Conservation (phyloP, 2,113 vertebrate genomes). For the Pelusios castaneus region DNA sequence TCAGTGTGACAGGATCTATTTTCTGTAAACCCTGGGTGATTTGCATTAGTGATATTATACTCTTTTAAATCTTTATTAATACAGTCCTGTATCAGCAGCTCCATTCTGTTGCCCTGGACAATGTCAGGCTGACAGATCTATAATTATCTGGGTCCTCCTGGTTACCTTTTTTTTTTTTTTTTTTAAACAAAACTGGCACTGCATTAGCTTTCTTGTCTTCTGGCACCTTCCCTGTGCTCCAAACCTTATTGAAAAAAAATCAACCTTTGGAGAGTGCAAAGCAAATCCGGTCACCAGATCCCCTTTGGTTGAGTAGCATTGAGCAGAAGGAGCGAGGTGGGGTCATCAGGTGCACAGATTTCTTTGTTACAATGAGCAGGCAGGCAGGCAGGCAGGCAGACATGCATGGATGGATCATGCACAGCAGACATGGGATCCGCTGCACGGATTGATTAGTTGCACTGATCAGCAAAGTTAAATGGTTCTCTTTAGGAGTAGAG, state of each 20-base stretch:
- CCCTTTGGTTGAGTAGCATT: neutral
- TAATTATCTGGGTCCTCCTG: no score
- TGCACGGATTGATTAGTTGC: no score
- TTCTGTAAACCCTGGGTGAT: neutral
- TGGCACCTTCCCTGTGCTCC: neutral
- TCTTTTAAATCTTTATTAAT: neutral
- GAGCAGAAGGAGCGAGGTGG: neutral
- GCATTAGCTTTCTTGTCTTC: neutral
- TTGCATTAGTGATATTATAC: neutral
- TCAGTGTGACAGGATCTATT: no score
- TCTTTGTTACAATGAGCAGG: neutral
- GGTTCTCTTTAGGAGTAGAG: neutral
- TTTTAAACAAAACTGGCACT: neutral
- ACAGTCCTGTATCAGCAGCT: neutral
- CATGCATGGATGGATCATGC: neutral
- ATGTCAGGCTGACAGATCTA: neutral
- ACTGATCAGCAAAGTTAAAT: neutral
- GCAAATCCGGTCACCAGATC: neutral
- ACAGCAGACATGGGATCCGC: neutral
- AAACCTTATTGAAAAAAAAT: neutral
- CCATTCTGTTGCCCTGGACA: neutral
- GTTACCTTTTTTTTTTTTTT: neutral
- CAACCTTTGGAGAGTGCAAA: neutral
- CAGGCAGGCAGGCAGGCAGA: rapidly evolving
- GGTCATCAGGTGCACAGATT: neutral